Base-by-base conservation (phyloP, 1,140 invertebrate genomes). In the Lasioglossum albipes region DNA sequence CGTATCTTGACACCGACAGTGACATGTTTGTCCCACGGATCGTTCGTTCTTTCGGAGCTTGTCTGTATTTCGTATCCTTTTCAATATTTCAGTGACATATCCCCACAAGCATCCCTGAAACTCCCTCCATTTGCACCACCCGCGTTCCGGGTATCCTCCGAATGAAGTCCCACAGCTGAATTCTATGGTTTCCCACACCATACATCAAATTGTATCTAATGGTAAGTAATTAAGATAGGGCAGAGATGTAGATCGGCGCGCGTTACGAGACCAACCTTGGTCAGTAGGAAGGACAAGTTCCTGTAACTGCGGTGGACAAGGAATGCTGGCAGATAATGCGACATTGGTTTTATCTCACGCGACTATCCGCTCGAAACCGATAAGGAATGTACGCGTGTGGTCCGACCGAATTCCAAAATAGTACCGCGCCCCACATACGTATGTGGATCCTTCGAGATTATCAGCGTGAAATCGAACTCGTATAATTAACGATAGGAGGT, bases 401-500 rank as follows among this genome's bases (percentile, higher is more conserved):
- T 27, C 64, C 64, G 64, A n/a, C 70, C 79, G 65, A 62, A 65
- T 81, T 75, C 79, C 61, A 59, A 75, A 85, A 85, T 82, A 81
- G 75, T 54, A 74, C 59, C 2, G 36, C 41, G 31, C 45, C 27
- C 12, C 10, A 31, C 4, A 66, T 45, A 74, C 45, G 13, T 16
- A 54, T 16, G 52, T 20, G 52, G 52, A 54, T 67, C 45, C 54
- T 20, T 20, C 6, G 9, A 36, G 31, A 65, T 86, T 87, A 84
- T 87, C 81, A 73, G 77, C 68, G 36, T 59, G 42, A 66, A 75
- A 86, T 86, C 69, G 69, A 83, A 76, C 20, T 62, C 18, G 36
- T 31, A 62, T 62, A 81, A 87, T 87, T 84, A 86, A 12, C 82
- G 49, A 86, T 87, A 87, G 52, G 64, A 66, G 71, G 81, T 54